Base-by-base conservation (phyloP, 2,888 invertebrate species). In the Peribatodes rhomboidaria region DNA sequence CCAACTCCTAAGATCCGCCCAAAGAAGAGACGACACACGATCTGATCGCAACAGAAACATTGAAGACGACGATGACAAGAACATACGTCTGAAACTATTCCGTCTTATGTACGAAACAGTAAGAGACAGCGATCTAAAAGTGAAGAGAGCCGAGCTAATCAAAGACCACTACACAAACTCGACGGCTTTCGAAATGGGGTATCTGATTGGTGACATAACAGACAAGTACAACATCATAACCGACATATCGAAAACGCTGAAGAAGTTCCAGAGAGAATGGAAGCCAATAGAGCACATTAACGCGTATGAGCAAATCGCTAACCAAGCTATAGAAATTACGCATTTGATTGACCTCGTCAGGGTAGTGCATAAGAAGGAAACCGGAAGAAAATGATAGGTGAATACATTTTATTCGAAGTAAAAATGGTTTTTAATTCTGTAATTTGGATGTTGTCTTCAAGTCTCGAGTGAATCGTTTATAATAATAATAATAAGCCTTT, bases 211-310 rank as follows among this genome's bases (percentile, higher is more conserved):
- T 4, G 55, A 55, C 11, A 44, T 55, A n/a, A 44, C 55, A 35
- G 55, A 55, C 9, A 55, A 55, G n/a, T 4, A 18, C 1, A 55
- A 42, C 7, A 44, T 55, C 1, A 44, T 55, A 18, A 35, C 44
- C 4, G 55, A 55, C n/a, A 55, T 55, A n/a, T 44, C 55, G 0
- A 35, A 13, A 10, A 55, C 55, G 10, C n/a, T 55, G 13, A 76
- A 75, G 10, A 70, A 82, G 0, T 42, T 86, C 0, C 83, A 83
- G 8, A 55, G 67, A 0, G 76, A 79, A 0, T 89, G 89, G 89
- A 81, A 76, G 9, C 88, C 89, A 0, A 81, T 89, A 18, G 89
- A 89, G 8, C 89, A 88, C 61, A 84, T 88, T 0, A 89, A 87
- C 11, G 89, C 86, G 0, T 89, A 88, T 20, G 88, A 88, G 3